Evolutionary conservation across 2,113 vertebrate genomes (phyloP).

Genomic region (Parus major): DNA sequence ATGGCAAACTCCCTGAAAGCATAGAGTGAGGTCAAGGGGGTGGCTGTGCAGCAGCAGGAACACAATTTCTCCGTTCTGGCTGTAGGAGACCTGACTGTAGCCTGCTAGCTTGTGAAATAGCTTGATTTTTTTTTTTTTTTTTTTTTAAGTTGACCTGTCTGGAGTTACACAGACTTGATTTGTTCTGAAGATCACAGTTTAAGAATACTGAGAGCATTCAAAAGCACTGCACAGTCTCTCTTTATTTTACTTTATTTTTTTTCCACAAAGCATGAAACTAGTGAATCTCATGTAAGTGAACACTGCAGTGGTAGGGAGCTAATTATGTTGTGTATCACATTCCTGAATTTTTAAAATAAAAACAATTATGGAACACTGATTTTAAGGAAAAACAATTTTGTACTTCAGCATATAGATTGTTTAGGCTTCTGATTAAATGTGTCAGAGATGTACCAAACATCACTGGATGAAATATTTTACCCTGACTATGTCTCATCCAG

Average conservation of each 20-base stretch:
- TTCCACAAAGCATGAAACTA: neutral
- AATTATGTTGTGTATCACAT: constrained; percentile 64
- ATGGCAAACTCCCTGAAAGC: neutral
- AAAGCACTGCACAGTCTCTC: constrained; percentile 1
- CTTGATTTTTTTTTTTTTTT: neutral
- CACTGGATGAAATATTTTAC: neutral
- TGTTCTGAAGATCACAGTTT: constrained; percentile 14
- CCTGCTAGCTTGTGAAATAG: constrained; percentile 27
- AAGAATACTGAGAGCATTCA: constrained; percentile 17
- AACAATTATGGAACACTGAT: constrained; percentile 6
- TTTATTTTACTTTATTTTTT: neutral
- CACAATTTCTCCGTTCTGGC: constrained; percentile 2
- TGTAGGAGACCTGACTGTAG: constrained; percentile 3
- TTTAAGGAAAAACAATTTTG: constrained; percentile 49
- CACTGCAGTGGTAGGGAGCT: constrained; percentile 41
- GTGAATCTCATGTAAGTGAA: constrained; percentile 39
- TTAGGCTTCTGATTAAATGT: neutral
- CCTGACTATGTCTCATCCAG: neutral
- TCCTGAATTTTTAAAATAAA: constrained; percentile 60
- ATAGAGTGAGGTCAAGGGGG: neutral
- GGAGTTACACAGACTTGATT: neutral
- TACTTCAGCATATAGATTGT: constrained; percentile 4
- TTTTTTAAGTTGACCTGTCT: neutral
- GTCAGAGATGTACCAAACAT: neutral
- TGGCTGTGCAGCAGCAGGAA: constrained; percentile 27